Conservation (phyloP, 2,888 invertebrate genomes). For the Melikaiella ostensackeni region DNA sequence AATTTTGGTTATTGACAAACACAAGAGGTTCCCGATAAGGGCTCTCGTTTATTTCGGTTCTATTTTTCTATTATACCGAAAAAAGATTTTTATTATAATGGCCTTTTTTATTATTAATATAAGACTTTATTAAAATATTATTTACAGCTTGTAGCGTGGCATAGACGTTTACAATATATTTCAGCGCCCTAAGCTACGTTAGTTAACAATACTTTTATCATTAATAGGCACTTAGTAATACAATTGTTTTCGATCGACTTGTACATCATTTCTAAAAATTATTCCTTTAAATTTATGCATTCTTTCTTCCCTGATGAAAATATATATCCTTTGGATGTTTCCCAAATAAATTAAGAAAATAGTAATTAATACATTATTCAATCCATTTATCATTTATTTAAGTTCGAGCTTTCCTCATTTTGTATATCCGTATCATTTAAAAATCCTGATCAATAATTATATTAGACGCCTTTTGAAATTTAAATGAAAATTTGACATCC, state of each 20-base stretch:
- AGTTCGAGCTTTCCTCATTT: not conserved
- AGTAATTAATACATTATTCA: not conserved
- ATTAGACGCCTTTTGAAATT: not conserved
- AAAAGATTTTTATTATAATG: too few relatives aligned
- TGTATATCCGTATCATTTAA: not conserved
- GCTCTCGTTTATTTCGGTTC: too few relatives aligned
- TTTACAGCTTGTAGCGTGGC: slow-evolving; percentile 66
- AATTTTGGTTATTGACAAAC: too few relatives aligned
- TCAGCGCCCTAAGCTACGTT: slow-evolving; percentile 32
- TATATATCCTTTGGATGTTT: not conserved
- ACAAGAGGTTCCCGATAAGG: too few relatives aligned
- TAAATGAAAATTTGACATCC: not conserved
- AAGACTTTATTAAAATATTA: slow-evolving; percentile 74
- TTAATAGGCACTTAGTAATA: slow-evolving; percentile 30
- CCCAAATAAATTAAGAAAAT: not conserved
- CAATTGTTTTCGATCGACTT: not conserved
- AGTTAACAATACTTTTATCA: slow-evolving; percentile 30
- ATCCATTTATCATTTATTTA: not conserved
- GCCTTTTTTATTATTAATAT: slow-evolving; percentile 45
- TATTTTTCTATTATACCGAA: too few relatives aligned
- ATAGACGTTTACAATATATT: slow-evolving; percentile 20
- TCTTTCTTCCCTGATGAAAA: slow-evolving; percentile 16
- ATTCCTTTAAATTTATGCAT: slow-evolving; percentile 6
- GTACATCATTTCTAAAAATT: slow-evolving; percentile 25
- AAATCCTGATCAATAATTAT: not conserved